phyloP scores from a whole-genome alignment of 2,797 vertebrate genomes.

The Adrianichthys oophorus region DNA sequence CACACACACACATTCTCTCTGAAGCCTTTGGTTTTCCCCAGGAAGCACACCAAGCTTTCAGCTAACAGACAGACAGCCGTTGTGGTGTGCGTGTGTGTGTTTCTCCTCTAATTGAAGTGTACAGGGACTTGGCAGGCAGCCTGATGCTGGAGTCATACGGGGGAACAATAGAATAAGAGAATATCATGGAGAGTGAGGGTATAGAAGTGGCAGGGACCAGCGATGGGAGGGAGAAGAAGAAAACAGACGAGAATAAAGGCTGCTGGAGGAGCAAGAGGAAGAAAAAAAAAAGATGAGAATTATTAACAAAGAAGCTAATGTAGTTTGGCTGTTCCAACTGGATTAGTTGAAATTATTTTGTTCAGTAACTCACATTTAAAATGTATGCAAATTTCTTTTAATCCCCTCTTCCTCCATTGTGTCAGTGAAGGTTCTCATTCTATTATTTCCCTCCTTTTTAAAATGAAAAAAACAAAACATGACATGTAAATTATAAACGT shows the following conservation, averaged over 20 bases:
- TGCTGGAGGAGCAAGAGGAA: conserved; percentile 6
- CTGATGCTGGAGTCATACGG: conserved; percentile 62
- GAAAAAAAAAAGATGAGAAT: conserved; percentile 41
- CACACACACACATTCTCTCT: conserved; percentile 1
- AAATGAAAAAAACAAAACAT: too few relatives aligned
- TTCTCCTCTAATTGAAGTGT: conserved; percentile 65
- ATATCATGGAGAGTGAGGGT: conserved; percentile 2
- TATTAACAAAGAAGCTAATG: conserved; percentile 43
- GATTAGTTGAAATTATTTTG: conserved; percentile 9
- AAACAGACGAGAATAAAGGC: conserved; percentile 17
- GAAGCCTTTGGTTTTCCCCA: conserved; percentile 23
- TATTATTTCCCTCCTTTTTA: too few relatives aligned
- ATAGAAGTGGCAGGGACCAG: conserved; percentile 14
- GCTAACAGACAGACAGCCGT: conserved; percentile 29
- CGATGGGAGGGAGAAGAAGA: conserved; percentile 22
- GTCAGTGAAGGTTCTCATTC: neutral
- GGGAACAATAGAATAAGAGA: conserved; percentile 43
- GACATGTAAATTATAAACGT: too few relatives aligned
- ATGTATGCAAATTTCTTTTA: neutral
- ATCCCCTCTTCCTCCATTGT: neutral
- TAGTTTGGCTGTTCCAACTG: conserved; percentile 23
- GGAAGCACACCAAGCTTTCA: conserved; percentile 36
- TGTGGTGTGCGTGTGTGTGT: conserved; percentile 18
- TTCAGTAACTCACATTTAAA: neutral
- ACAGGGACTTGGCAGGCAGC: conserved; percentile 65